Percentiles rank a stretch among this genome's conserved stretches.
These are phyloP conservation scores for Palythoa grandiflora DNA, from an alignment of 92 coral and sea anemone genomes.

Conservation along the genomic window DNA sequence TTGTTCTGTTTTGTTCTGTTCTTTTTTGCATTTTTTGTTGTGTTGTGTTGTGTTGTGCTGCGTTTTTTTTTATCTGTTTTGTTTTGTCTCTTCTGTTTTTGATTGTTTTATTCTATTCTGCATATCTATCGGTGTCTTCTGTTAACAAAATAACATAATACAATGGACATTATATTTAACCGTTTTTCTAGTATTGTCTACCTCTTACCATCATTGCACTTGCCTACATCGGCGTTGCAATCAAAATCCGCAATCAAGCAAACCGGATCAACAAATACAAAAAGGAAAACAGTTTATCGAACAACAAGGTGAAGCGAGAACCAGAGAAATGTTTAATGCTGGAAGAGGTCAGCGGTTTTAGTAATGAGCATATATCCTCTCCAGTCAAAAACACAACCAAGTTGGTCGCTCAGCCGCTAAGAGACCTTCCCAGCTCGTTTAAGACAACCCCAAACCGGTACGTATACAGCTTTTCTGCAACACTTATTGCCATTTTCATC, in stretches of 20 bases:
- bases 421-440: slow-evolving; percentile 27
- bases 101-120: no score
- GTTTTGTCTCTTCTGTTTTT: no score
- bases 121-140: neutral
- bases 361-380: slow-evolving; percentile 11
- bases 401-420: neutral
- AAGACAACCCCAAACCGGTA: slow-evolving; percentile 12
- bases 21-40: no score
- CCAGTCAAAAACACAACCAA: neutral
- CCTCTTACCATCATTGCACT: slow-evolving; percentile 79
- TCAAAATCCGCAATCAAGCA: slow-evolving; percentile 83
- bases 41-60: no score
- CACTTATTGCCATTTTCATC: no score
- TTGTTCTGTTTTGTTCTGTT: no score
- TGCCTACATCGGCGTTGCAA: slow-evolving; percentile 81
- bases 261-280: slow-evolving; percentile 68
- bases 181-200: slow-evolving; percentile 59
- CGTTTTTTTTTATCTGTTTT: no score
- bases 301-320: slow-evolving; percentile 42
- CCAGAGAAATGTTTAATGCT: slow-evolving; percentile 15
- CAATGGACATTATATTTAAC: neutral
- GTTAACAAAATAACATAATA: no score
- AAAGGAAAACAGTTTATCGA: slow-evolving; percentile 61
- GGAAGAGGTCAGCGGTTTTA: slow-evolving; percentile 22
- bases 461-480: neutral